Percentiles rank a stretch among this genome's conserved stretches.
phyloP scores from a whole-genome alignment of 2,113 vertebrate genomes.

The Orthochromis malagaraziensis region DNA sequence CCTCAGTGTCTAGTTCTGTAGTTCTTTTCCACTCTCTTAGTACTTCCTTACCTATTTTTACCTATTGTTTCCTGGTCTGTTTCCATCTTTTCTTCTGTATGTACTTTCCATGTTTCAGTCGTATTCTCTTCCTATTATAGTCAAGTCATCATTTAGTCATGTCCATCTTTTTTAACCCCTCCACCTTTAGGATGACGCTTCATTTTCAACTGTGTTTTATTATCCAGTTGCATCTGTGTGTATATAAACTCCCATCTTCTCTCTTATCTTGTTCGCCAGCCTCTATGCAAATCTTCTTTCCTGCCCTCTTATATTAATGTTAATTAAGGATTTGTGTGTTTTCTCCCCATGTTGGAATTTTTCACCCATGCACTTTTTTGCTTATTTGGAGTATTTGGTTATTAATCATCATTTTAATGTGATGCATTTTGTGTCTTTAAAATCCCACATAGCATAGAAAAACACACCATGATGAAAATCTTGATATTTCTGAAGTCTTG shows the following conservation, averaged over 20 bases:
- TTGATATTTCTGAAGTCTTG: background rate
- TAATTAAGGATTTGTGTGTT: background rate
- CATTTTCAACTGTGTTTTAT: background rate
- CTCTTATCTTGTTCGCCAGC: background rate
- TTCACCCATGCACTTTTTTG: background rate
- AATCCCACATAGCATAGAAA: background rate
- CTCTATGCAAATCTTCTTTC: accelerated
- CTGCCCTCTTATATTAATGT: background rate
- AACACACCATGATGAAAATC: background rate
- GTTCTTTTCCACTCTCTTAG: background rate
- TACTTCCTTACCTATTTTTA: background rate
- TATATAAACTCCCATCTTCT: background rate
- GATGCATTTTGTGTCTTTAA: background rate
- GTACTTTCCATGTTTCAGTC: background rate
- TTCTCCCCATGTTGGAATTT: background rate
- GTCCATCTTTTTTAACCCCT: background rate
- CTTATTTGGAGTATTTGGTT: background rate
- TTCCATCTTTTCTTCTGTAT: background rate
- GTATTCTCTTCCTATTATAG: background rate
- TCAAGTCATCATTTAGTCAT: background rate
- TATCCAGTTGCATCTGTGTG: background rate
- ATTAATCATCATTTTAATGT: background rate
- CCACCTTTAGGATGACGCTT: background rate
- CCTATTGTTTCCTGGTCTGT: background rate
- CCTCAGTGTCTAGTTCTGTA: background rate